Evolutionary conservation across 2,797 vertebrate species (phyloP).

Genomic region (Microhierax caerulescens): DNA sequence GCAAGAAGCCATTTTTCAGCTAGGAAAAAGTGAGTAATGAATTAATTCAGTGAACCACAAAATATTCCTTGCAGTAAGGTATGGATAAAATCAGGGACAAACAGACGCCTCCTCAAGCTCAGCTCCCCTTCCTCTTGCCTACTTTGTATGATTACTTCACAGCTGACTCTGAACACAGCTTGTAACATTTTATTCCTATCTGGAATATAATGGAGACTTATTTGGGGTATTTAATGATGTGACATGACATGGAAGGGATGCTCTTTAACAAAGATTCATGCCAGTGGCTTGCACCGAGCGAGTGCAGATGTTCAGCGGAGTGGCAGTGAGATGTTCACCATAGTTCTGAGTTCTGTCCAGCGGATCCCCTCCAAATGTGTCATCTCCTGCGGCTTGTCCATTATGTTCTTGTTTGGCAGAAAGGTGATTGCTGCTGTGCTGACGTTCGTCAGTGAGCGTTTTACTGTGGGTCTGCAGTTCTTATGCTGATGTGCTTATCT

Average conservation of each 20-base stretch:
- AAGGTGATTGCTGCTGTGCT: constrained; percentile 36
- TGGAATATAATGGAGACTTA: constrained; percentile 21
- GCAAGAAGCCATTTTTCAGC: not conserved
- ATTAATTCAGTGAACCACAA: not conserved
- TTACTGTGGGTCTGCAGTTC: constrained; percentile 22
- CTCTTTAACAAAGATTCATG: constrained; percentile 20
- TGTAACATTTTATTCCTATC: not conserved
- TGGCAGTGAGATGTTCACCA: constrained; percentile 29
- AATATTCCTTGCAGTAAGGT: not conserved
- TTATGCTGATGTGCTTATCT: not conserved
- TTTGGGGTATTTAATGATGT: constrained; percentile 11
- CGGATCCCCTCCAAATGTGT: constrained; percentile 48
- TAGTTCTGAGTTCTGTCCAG: constrained; percentile 51
- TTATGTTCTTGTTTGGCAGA: constrained; percentile 68
- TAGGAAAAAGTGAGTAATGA: not conserved
- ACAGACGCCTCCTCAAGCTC: not conserved
- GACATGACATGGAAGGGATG: not conserved
- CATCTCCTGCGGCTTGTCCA: constrained; percentile 53
- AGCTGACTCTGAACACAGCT: constrained; percentile 5
- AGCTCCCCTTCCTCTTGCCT: not conserved
- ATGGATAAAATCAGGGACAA: not conserved
- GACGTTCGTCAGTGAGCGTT: constrained; percentile 53
- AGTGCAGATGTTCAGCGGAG: constrained; percentile 50
- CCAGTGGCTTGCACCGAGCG: not conserved
- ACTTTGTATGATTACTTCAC: not conserved